Base-by-base conservation (phyloP, 2,797 vertebrate species). In the Fistularia commersonii region DNA sequence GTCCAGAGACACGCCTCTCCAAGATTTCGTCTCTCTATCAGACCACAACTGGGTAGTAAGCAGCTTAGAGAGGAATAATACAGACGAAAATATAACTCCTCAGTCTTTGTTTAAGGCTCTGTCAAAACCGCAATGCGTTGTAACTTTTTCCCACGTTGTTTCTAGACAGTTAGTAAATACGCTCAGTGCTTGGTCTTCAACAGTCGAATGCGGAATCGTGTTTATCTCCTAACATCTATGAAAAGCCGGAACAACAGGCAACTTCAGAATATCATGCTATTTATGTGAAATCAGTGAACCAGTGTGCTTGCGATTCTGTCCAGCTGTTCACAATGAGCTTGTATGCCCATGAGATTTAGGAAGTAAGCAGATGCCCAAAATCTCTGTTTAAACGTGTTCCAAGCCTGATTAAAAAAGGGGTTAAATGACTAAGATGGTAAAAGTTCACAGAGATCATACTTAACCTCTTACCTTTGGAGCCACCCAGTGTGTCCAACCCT, bases 1-100 rank as follows among this genome's bases (percentile, higher is more conserved):
- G 77, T 84, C 83, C 85, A 87, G 72, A 72, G 76, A 80, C 83
- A 84, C 80, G 77, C 80, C 82, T 78, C 80, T 75, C 76, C 78
- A 86, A 85, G 83, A 86, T 83, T 69, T 81, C 76, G 79, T 85
- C 80, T 79, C 78, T 35, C 68, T 74, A 76, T 80, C 77, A 61
- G 66, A 66, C 58, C 82, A 74, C 76, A 79, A 84, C 77, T 79
- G 81, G 80, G 66, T 64, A 76, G 78, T 80, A 82, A 83, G 81
- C 69, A 57, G 82, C 83, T 84, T 82, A 80, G 58, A 63, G 73
- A 57, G 64, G 57, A 77, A 76, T 74, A 79, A 76, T 68, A 57
- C 67, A 51, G 52, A 51, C 73, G 66, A 76, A 79, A 73, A 71
- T 78, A 62, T 54, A 40, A 61, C 50, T 40, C 72, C 60, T 77